Conservation (phyloP, 2,888 invertebrate species). For the Synergus gifuensis region DNA sequence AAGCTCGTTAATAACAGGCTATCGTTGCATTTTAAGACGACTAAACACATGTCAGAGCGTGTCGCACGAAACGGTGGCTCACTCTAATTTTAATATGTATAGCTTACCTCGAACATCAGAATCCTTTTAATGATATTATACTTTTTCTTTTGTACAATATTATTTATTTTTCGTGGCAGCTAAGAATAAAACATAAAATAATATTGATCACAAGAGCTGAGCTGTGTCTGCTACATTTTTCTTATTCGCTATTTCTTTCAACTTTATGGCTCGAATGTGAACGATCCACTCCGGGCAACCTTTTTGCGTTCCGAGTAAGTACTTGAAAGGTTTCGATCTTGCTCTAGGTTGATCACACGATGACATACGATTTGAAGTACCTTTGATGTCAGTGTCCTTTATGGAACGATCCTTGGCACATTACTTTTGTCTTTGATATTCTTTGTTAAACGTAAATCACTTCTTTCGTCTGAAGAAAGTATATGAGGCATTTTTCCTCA, state of each 20-base stretch:
- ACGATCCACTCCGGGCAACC: conserved; percentile 11
- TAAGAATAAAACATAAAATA: conserved; percentile 22
- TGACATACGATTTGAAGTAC: conserved; percentile 34
- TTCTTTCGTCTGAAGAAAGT: not conserved
- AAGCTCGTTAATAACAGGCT: conserved; percentile 67
- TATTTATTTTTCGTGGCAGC: not conserved
- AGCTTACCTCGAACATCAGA: not conserved
- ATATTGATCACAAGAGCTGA: conserved; percentile 35
- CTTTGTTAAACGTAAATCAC: not conserved
- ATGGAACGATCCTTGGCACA: not conserved
- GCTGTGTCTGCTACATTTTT: not conserved
- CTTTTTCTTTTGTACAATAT: not conserved
- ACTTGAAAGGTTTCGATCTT: conserved; percentile 40
- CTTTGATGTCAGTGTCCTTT: conserved; percentile 21
- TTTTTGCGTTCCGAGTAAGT: conserved; percentile 29
- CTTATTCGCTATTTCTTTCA: conserved; percentile 33
- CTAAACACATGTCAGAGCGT: conserved; percentile 57
- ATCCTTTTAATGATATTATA: not conserved
- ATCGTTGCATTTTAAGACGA: conserved; percentile 61
- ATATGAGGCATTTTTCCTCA: no score
- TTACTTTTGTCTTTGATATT: not conserved
- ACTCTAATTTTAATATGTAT: conserved; percentile 10
- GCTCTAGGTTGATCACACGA: conserved; percentile 30
- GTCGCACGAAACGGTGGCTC: conserved; percentile 24
- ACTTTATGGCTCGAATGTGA: conserved; percentile 26